phyloP scores from a whole-genome alignment of 2,888 invertebrate genomes.

The Tridacna crocea region DNA sequence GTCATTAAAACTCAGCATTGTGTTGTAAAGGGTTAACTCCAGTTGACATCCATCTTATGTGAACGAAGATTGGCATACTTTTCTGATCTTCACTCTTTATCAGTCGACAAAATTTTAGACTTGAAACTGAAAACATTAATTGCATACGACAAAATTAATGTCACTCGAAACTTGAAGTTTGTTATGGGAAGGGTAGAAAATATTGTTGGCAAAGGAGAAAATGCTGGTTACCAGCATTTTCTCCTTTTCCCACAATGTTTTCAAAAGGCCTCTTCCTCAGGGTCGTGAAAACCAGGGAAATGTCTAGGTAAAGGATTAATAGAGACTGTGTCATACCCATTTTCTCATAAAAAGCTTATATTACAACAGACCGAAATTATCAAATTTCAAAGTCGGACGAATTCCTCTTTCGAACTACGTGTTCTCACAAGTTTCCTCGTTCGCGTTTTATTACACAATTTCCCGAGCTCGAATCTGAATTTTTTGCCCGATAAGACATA shows the following conservation, averaged over 20 bases:
- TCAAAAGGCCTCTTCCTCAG: too few species aligned
- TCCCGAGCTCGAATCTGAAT: constrained; percentile 72
- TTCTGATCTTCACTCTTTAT: background rate
- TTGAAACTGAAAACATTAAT: too few species aligned
- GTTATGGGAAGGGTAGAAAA: too few species aligned
- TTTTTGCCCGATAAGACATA: constrained; percentile 77
- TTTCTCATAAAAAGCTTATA: background rate
- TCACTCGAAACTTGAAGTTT: too few species aligned
- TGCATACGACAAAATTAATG: too few species aligned
- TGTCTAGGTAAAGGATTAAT: background rate
- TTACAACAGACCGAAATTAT: too few species aligned
- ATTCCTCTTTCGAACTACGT: constrained; percentile 16
- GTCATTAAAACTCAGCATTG: too few species aligned
- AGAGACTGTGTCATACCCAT: background rate
- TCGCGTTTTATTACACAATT: constrained; percentile 53
- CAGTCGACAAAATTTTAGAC: too few species aligned
- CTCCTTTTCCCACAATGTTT: background rate
- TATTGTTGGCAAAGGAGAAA: background rate
- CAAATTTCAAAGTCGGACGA: constrained; percentile 4
- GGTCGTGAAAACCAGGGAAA: background rate
- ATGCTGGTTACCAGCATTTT: background rate
- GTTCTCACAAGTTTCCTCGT: background rate
- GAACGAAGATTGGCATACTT: background rate
- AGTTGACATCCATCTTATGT: background rate
- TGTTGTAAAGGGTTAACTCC: too few species aligned